Percentiles rank a stretch among this genome's conserved stretches.
Evolutionary conservation across 2,888 invertebrate genomes (phyloP).

Genomic region (Drosophila niveifrons): DNA sequence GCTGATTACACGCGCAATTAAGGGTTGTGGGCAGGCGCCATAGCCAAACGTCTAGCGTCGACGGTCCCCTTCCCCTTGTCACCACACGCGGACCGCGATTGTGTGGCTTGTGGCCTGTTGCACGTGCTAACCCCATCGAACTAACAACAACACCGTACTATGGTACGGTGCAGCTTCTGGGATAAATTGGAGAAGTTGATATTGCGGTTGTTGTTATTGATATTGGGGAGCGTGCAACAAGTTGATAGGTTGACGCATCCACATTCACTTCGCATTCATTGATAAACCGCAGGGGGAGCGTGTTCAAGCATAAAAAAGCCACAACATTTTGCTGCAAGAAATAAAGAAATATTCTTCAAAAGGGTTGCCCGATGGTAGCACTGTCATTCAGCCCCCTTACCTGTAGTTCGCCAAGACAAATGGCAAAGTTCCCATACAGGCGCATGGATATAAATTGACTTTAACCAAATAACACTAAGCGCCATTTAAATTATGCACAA

Average conservation of each 20-base stretch:
- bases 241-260: conserved; percentile 30
- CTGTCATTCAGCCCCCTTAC: not conserved
- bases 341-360: conserved; percentile 15
- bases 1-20: conserved; percentile 76
- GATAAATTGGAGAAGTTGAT: not conserved
- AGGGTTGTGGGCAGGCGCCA: conserved; percentile 66
- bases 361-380: conserved; percentile 36
- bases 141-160: conserved; percentile 40
- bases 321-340: conserved; percentile 24
- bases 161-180: conserved; percentile 45
- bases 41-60: conserved; percentile 7
- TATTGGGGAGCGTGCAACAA: conserved; percentile 39
- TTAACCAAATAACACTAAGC: conserved; percentile 47
- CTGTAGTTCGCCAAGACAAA: conserved; percentile 32
- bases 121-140: conserved; percentile 64
- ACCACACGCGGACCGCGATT: conserved; percentile 50
- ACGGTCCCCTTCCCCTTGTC: conserved; percentile 1
- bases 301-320: conserved; percentile 48
- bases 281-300: conserved; percentile 51
- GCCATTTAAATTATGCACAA: conserved; percentile 72
- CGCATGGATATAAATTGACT: conserved; percentile 71
- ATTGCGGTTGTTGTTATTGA: conserved; percentile 4
- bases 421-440: conserved; percentile 66
- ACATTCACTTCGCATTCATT: conserved; percentile 41
- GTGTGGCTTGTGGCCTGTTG: conserved; percentile 73